A percentile compares a stretch with the other conserved stretches of the same genome.
phyloP scores from a whole-genome alignment of 1,140 invertebrate species.

The Maniola jurtina region DNA sequence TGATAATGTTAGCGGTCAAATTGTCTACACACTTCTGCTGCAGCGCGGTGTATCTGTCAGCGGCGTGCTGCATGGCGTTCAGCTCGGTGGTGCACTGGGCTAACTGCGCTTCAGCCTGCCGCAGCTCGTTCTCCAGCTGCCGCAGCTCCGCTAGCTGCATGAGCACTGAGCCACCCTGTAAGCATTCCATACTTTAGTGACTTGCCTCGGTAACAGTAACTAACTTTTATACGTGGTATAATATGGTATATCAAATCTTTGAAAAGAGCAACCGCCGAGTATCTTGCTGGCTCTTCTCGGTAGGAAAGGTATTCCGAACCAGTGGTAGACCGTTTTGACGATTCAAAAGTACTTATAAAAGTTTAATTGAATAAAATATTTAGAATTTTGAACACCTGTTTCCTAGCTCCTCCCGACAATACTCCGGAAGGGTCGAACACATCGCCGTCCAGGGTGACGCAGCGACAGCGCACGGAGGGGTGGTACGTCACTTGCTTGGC shows the following conservation, averaged over 20 bases:
- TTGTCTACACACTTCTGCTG: conserved; percentile 81
- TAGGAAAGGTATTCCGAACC: too few species aligned
- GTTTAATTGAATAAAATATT: too few species aligned
- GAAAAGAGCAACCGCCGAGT: too few species aligned
- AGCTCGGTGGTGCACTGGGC: conserved; percentile 77
- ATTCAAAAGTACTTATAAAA: too few species aligned
- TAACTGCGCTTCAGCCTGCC: conserved; percentile 76
- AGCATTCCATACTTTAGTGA: neutral
- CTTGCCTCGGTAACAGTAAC: too few species aligned
- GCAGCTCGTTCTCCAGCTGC: conserved; percentile 76
- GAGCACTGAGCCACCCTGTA: conserved; percentile 74
- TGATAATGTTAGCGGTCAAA: neutral
- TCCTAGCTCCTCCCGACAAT: conserved; percentile 89
- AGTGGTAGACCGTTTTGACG: too few species aligned
- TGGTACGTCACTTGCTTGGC: conserved; percentile 91
- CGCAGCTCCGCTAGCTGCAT: conserved; percentile 76
- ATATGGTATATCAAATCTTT: too few species aligned
- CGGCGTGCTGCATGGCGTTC: conserved; percentile 68
- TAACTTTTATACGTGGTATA: too few species aligned
- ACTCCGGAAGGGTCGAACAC: conserved; percentile 93
- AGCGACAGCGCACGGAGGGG: conserved; percentile 84
- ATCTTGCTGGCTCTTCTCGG: too few species aligned
- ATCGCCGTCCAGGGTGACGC: conserved; percentile 96
- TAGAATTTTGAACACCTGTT: too few species aligned
- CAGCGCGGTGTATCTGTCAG: conserved; percentile 79